Percentiles rank a stretch among this genome's conserved stretches.
These are phyloP conservation scores for Drosophila greeni DNA, from an alignment of 2,888 invertebrate genomes.

Conservation along the genomic window DNA sequence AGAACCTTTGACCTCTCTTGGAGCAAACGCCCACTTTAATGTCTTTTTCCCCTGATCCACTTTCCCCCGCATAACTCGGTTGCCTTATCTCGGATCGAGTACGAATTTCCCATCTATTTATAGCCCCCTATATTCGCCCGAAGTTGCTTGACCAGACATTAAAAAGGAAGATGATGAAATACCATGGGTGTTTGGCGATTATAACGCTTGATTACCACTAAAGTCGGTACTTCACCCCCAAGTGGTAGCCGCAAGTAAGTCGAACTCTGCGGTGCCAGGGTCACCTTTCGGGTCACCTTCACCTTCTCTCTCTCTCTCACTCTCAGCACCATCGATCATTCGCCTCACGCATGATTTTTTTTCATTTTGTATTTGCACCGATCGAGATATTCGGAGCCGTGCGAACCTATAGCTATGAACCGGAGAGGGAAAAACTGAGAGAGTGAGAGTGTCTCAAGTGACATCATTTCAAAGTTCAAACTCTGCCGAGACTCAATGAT, in stretches of 20 bases:
- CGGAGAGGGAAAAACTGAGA: not conserved
- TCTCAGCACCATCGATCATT: constrained; percentile 37
- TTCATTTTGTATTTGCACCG: constrained; percentile 1
- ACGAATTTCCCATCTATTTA: constrained; percentile 43
- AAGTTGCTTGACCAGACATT: constrained; percentile 16
- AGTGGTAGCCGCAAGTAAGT: constrained; percentile 18
- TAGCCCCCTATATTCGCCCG: constrained; percentile 23
- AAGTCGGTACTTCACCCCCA: constrained; percentile 24
- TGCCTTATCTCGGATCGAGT: constrained; percentile 15
- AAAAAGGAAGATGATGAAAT: constrained; percentile 39
- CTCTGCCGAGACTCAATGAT: constrained; percentile 6
- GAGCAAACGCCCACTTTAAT: not conserved
- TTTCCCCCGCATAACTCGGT: constrained; percentile 3
- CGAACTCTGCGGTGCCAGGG: constrained; percentile 26
- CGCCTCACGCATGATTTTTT: constrained; percentile 30
- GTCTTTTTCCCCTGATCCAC: constrained; percentile 6
- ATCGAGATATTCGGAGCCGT: constrained; percentile 3
- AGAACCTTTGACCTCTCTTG: constrained; percentile 3
- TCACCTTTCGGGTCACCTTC: constrained; percentile 38
- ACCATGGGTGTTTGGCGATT: constrained; percentile 19
- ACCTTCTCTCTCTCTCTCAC: constrained; percentile 10
- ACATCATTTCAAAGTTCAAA: constrained; percentile 59
- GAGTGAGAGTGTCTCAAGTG: constrained; percentile 29
- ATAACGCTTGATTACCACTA: not conserved
- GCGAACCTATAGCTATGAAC: constrained; percentile 16